Conservation (phyloP, 2,888 invertebrate species). For the Lasioglossum leucozonium region DNA sequence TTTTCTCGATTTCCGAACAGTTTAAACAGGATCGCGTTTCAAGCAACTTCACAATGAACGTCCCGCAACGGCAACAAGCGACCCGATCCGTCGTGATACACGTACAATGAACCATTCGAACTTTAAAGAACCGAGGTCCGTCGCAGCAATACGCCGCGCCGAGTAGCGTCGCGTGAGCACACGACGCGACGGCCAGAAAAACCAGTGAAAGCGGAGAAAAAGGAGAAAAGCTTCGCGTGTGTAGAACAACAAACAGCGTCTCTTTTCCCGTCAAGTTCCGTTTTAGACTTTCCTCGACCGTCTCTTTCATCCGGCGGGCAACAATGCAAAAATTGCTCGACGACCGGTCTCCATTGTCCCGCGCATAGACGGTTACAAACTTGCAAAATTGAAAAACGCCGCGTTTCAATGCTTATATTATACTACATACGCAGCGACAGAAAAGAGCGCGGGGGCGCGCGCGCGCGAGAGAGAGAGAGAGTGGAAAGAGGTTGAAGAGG, state of each 20-base stretch:
- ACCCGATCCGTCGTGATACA: background rate
- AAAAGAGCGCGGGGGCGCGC: background rate
- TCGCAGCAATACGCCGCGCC: background rate
- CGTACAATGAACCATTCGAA: background rate
- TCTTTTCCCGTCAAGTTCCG: slow-evolving; percentile 34
- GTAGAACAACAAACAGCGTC: slow-evolving; percentile 21
- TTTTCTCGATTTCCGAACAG: background rate
- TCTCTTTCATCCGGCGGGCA: slow-evolving; percentile 39
- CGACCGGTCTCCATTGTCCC: slow-evolving; percentile 48
- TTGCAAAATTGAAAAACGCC: slow-evolving; percentile 62
- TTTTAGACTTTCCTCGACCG: slow-evolving; percentile 31
- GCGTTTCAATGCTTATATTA: slow-evolving; percentile 58
- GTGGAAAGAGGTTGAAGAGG: background rate
- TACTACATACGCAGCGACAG: slow-evolving; percentile 27
- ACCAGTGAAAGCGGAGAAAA: background rate
- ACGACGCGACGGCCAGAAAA: background rate
- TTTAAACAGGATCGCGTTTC: background rate
- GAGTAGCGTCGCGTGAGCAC: background rate
- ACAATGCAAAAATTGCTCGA: slow-evolving; percentile 56
- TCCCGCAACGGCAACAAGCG: background rate
- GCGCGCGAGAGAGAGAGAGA: background rate
- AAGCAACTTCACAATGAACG: background rate
- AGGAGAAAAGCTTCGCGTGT: background rate
- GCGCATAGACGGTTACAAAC: slow-evolving; percentile 50
- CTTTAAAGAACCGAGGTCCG: background rate